A percentile compares a stretch with the other conserved stretches of the same genome.
Evolutionary conservation across 2,888 invertebrate genomes (phyloP).

Genomic region (Orthonevra nobilis): DNA sequence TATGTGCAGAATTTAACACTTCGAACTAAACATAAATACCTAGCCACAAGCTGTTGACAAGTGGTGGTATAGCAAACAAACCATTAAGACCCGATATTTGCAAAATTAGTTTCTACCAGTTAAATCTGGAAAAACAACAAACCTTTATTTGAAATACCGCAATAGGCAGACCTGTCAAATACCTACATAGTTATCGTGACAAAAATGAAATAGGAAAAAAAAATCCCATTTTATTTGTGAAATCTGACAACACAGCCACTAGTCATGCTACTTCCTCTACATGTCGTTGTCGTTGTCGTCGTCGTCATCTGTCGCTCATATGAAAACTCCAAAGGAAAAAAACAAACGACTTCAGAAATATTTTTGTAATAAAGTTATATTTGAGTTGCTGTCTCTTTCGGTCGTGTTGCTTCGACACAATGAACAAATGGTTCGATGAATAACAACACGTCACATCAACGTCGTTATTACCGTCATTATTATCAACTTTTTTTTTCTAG

Average conservation of each 20-base stretch:
- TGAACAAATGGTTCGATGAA: constrained; percentile 61
- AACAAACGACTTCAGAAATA: background rate
- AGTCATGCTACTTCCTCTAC: constrained; percentile 47
- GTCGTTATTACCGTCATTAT: constrained; percentile 68
- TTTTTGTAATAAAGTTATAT: constrained; percentile 44
- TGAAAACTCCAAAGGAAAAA: background rate
- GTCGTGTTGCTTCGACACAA: background rate
- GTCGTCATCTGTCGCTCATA: constrained; percentile 54
- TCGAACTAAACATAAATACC: too few species aligned
- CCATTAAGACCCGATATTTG: background rate
- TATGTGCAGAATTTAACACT: too few species aligned
- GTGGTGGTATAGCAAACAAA: too few species aligned
- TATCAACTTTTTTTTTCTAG: constrained; percentile 48
- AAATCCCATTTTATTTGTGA: constrained; percentile 27
- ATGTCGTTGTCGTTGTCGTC: constrained; percentile 8
- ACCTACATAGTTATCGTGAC: background rate
- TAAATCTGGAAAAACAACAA: constrained; percentile 42
- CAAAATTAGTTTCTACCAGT: constrained; percentile 15
- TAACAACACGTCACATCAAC: constrained; percentile 70
- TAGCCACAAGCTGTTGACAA: too few species aligned
- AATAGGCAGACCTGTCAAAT: constrained; percentile 3
- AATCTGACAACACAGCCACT: constrained; percentile 62
- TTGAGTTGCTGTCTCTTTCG: constrained; percentile 38
- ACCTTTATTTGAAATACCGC: constrained; percentile 28
- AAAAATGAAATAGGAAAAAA: constrained; percentile 3